Base-by-base conservation (phyloP, 2,888 invertebrate genomes). In the Odontocerum albicorne region DNA sequence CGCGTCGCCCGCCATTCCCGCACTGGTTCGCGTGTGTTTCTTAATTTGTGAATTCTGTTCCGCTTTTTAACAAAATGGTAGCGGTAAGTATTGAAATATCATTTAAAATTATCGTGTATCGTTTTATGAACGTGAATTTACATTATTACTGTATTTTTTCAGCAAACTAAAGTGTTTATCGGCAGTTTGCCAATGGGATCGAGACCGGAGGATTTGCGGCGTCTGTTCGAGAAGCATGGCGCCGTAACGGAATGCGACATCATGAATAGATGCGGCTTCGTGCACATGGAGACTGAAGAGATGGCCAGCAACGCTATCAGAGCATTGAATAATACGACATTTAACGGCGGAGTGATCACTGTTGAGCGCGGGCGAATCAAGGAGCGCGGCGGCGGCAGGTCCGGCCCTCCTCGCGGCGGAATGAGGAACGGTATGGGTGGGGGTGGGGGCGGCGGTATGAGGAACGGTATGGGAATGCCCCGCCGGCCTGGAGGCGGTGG, bases 231-330 rank as follows among this genome's bases (percentile, higher is more conserved):
- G 63, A 86, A 88, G 47, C 93, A 88, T 72, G 95, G 95, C 39
- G 82, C 82, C 51, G 95, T 96, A 4, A 90, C 90, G 13, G 96
- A 96, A 72, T 95, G 95, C 72, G 96, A 96, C 70, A 91, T 96
- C 55, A 89, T 96, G 77, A 94, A 94, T 71, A 86, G 93, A 58
- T 96, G 93, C 72, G 96, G 94, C 7, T 96, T 96, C 75, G 90
- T 96, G 44, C 94, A 95, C 72, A 87, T 92, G 86, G 87, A 90
- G 67, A 86, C 87, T 15, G 84, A 85, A 65, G 88, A 90, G 46
- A 86, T 92, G 71, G 94, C 94, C 2, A 80, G 85, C 39, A 84
- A 85, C 51, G 93, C 94, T 0, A 91, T 92, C 63, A 82, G 86
- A 60, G 88, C 85, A 21, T 73, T 94, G 21, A 88, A 94, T 71